Evolutionary conservation across 2,888 invertebrate genomes (phyloP).

Genomic region (Thereva unica): DNA sequence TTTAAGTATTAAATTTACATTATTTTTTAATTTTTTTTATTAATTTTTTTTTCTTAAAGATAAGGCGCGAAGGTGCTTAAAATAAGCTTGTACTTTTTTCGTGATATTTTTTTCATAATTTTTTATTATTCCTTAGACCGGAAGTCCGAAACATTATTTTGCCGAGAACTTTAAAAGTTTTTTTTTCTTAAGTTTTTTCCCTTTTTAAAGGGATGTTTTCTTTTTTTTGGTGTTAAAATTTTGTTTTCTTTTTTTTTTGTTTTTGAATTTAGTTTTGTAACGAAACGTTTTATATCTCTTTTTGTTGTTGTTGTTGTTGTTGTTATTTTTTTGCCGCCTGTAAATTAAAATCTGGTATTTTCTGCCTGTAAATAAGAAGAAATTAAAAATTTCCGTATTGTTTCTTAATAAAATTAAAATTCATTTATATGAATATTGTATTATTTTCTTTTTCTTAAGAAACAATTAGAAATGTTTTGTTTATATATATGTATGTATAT

Average conservation of each 20-base stretch:
- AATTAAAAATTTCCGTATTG: slow-evolving; percentile 39
- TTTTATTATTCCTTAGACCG: slow-evolving; percentile 59
- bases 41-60: slow-evolving; percentile 62
- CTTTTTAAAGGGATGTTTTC: slow-evolving; percentile 46
- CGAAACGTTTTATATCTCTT: slow-evolving; percentile 54
- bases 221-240: slow-evolving; percentile 30
- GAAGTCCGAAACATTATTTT: slow-evolving; percentile 61
- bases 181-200: slow-evolving; percentile 44
- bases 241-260: slow-evolving; percentile 52
- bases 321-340: slow-evolving; percentile 46
- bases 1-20: slow-evolving; percentile 55
- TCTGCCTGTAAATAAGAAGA: slow-evolving; percentile 44
- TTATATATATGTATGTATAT: slow-evolving; percentile 20
- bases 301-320: slow-evolving; percentile 44
- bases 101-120: slow-evolving; percentile 56
- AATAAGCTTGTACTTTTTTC: slow-evolving; percentile 73
- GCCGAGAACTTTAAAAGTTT: slow-evolving; percentile 49
- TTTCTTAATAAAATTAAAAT: slow-evolving; percentile 1
- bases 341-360: slow-evolving; percentile 51
- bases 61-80: slow-evolving; percentile 76
- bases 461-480: slow-evolving; percentile 43
- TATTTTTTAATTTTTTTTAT: slow-evolving; percentile 51
- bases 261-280: slow-evolving; percentile 50
- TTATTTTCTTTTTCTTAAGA: slow-evolving; percentile 35
- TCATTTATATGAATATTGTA: not conserved